phyloP scores from a whole-genome alignment of 2,113 vertebrate species.

The Callaeas wilsoni region DNA sequence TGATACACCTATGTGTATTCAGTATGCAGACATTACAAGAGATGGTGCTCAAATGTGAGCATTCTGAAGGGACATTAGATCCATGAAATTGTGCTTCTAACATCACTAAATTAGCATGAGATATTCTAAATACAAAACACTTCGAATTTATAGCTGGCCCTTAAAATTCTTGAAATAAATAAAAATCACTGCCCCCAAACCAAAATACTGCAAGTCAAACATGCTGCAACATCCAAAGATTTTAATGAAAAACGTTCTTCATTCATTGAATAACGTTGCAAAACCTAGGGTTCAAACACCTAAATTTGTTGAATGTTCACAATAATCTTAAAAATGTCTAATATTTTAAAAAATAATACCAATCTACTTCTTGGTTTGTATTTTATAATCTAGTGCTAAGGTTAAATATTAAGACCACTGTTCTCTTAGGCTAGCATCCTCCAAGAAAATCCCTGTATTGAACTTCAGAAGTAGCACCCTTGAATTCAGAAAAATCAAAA shows the following conservation, averaged over 20 bases:
- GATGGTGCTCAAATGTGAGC: background rate
- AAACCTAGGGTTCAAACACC: background rate
- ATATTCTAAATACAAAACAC: background rate
- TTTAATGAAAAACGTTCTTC: background rate
- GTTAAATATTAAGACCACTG: background rate
- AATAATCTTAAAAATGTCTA: background rate
- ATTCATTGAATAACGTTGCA: accelerated
- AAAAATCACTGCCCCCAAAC: background rate
- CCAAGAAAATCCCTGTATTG: background rate
- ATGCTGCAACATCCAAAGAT: background rate
- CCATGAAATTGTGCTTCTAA: background rate
- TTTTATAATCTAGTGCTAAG: background rate
- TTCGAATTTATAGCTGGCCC: background rate
- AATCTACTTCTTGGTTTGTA: background rate
- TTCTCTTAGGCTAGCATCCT: background rate
- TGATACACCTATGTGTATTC: background rate
- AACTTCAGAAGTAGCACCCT: background rate
- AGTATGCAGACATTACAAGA: background rate
- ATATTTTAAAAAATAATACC: background rate
- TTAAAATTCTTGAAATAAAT: background rate
- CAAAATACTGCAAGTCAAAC: background rate
- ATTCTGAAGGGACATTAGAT: background rate
- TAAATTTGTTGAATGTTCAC: background rate
- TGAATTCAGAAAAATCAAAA: background rate
- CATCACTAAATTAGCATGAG: background rate